These are phyloP conservation scores for Rhombomys opimus DNA, from an alignment of 2,113 vertebrate species.

Conservation along the genomic window DNA sequence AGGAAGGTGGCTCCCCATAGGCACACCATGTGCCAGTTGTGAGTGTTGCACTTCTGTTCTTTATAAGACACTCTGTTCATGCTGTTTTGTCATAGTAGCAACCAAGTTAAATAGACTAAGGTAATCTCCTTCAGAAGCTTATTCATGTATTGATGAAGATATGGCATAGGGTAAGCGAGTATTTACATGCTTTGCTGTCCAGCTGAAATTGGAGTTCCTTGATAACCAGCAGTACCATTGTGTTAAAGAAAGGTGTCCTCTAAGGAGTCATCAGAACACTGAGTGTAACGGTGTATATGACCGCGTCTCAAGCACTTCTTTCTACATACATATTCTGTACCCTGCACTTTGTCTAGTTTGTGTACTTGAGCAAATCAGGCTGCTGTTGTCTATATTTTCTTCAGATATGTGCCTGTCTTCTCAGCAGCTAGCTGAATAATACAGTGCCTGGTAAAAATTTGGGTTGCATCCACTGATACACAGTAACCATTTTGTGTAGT, in stretches of 20 bases:
- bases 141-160: not conserved
- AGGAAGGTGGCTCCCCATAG: not conserved
- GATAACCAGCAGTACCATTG: not conserved
- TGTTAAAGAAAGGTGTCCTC: not conserved
- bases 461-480: not conserved
- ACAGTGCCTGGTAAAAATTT: not conserved
- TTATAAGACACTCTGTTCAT: not conserved
- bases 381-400: not conserved
- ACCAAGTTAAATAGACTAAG: not conserved
- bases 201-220: not conserved
- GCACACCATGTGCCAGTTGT: not conserved
- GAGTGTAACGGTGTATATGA: not conserved
- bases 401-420: not conserved
- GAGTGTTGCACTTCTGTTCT: not conserved
- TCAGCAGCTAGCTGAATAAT: not conserved
- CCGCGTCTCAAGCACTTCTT: not conserved
- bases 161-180: not conserved
- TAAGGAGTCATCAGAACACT: not conserved
- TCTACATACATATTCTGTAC: not conserved
- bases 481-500: slow-evolving; percentile 31
- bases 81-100: not conserved
- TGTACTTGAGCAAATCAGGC: not conserved
- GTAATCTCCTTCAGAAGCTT: not conserved
- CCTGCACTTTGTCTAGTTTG: not conserved
- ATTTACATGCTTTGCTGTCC: not conserved